Evolutionary conservation across 2,888 invertebrate species (phyloP).

Genomic region (Dryadula phaetusa): DNA sequence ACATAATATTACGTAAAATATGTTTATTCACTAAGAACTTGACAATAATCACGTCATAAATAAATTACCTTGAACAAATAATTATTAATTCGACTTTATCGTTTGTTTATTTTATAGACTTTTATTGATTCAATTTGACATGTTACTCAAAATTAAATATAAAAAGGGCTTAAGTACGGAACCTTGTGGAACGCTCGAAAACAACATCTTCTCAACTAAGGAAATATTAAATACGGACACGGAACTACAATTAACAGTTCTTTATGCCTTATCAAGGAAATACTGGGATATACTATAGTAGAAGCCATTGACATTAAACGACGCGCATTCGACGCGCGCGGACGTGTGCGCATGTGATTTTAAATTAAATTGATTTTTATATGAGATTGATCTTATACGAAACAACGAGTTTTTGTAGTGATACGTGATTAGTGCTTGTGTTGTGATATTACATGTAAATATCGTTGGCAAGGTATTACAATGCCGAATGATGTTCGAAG

Average conservation of each 20-base stretch:
- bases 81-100: background rate
- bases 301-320: slow-evolving; percentile 54
- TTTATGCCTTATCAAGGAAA: slow-evolving; percentile 45
- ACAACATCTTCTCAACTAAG: slow-evolving; percentile 23
- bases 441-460: slow-evolving; percentile 13
- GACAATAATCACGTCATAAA: background rate
- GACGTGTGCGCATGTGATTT: slow-evolving; percentile 51
- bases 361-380: slow-evolving; percentile 12
- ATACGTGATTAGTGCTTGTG: slow-evolving; percentile 29
- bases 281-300: slow-evolving; percentile 34
- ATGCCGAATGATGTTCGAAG: slow-evolving; percentile 68
- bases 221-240: slow-evolving; percentile 36
- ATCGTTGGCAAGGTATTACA: slow-evolving; percentile 37
- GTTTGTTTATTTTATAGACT: background rate
- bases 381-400: slow-evolving; percentile 1
- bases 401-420: background rate
- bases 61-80: background rate
- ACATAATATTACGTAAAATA: background rate
- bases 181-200: slow-evolving; percentile 9
- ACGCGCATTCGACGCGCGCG: slow-evolving; percentile 52
- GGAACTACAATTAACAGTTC: slow-evolving; percentile 43
- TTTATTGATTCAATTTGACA: background rate
- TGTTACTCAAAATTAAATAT: background rate
- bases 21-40: background rate
- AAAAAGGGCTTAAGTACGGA: background rate